Evolutionary conservation across 2,113 vertebrate species (phyloP).

Genomic region (Proteles cristata): DNA sequence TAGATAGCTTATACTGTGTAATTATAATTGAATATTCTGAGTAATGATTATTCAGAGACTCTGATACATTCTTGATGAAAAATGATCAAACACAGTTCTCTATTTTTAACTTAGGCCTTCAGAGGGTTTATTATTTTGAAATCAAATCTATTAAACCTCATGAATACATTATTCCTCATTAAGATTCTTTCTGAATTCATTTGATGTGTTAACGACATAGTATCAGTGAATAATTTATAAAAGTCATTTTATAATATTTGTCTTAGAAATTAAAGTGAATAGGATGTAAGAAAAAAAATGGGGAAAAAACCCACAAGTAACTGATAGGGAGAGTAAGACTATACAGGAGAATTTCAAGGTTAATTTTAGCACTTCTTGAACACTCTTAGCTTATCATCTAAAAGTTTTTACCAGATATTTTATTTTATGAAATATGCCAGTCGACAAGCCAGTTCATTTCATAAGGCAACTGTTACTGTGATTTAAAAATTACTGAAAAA

Average conservation of each 20-base stretch:
- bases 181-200: conserved; percentile 66
- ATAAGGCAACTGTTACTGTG: not conserved
- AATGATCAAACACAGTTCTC: conserved; percentile 62
- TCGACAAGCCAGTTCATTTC: conserved; percentile 45
- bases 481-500: not conserved
- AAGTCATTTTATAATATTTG: conserved; percentile 63
- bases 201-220: conserved; percentile 42
- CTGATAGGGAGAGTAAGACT: not conserved
- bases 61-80: conserved; percentile 62
- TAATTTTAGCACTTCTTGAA: conserved; percentile 19
- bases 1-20: conserved; percentile 27
- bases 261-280: conserved; percentile 63
- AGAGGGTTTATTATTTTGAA: conserved; percentile 70
- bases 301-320: not conserved
- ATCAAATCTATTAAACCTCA: conserved; percentile 62
- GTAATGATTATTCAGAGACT: conserved; percentile 65
- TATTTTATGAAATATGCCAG: not conserved
- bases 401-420: conserved; percentile 26
- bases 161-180: conserved; percentile 61
- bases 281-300: not conserved
- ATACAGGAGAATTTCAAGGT: not conserved
- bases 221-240: conserved; percentile 68
- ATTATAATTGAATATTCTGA: conserved; percentile 56
- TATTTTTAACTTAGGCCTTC: conserved; percentile 63
- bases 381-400: not conserved